A percentile compares a stretch with the other conserved stretches of the same genome.
Conservation (phyloP, 2,113 vertebrate genomes). For the Lagopus leucura region DNA sequence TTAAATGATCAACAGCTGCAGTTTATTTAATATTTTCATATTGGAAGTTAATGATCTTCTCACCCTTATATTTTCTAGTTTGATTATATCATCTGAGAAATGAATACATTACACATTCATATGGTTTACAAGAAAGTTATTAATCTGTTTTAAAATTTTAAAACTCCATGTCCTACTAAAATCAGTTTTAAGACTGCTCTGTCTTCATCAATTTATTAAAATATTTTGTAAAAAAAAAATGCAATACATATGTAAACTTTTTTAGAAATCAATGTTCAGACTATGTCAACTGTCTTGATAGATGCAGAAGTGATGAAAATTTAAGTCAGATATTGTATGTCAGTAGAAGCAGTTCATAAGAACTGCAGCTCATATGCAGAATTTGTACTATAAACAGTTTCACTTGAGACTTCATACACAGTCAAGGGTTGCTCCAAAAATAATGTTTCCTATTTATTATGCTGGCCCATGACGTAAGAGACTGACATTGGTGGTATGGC, state of each 20-base stretch:
- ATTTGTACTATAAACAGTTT: not conserved
- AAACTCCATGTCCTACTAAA: not conserved
- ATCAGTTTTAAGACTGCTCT: not conserved
- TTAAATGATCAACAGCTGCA: not conserved
- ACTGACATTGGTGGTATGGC: no score
- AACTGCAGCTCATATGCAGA: not conserved
- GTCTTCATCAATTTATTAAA: not conserved
- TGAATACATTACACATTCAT: not conserved
- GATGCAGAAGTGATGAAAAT: not conserved
- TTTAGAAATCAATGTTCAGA: not conserved
- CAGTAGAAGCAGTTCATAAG: not conserved
- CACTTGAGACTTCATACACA: not conserved
- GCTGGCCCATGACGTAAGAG: no score
- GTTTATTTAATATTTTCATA: not conserved
- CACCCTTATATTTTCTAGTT: not conserved
- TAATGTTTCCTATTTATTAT: no score
- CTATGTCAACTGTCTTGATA: not conserved
- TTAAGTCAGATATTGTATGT: not conserved
- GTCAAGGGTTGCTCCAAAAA: no score
- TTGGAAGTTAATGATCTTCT: fast-evolving
- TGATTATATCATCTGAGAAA: not conserved
- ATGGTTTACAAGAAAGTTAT: not conserved
- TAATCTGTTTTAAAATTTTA: not conserved
- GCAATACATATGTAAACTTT: not conserved
- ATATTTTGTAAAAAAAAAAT: not conserved